Percentiles rank a stretch among this genome's conserved stretches.
Conservation (phyloP, 2,888 invertebrate species). For the Coenonympha glycerion region DNA sequence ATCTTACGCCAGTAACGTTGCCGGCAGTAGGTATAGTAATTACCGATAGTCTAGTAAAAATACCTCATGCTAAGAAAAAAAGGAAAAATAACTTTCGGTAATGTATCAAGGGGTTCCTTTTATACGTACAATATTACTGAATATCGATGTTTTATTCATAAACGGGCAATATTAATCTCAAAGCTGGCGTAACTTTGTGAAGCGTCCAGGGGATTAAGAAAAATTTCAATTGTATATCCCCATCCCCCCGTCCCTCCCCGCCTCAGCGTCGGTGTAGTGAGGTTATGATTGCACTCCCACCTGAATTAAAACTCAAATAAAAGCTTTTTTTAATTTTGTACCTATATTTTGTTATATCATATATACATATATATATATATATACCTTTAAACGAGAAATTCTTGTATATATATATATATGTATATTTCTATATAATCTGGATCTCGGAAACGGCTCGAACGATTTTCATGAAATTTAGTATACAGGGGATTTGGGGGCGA, state of each 20-base stretch:
- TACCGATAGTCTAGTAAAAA: too few relatives aligned
- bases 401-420: too few relatives aligned
- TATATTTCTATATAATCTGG: too few relatives aligned
- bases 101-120: not conserved
- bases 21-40: too few relatives aligned
- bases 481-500: too few relatives aligned
- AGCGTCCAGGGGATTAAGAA: constrained; percentile 46
- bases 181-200: constrained; percentile 30
- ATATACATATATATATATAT: too few relatives aligned
- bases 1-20: too few relatives aligned
- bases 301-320: constrained; percentile 53
- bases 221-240: constrained; percentile 53
- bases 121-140: not conserved
- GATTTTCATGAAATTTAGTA: too few relatives aligned
- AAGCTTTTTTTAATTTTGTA: constrained; percentile 32
- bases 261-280: constrained; percentile 36
- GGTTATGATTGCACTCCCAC: constrained; percentile 47
- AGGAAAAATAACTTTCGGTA: too few relatives aligned
- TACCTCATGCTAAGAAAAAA: too few relatives aligned
- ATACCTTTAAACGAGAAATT: too few relatives aligned
- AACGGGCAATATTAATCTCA: constrained; percentile 20
- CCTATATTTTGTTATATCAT: not conserved
- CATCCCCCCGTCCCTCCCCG: constrained; percentile 6
- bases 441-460: too few relatives aligned
- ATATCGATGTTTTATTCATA: constrained; percentile 9